Evolutionary conservation across 2,797 vertebrate genomes (phyloP).

Genomic region (Gymnocypris eckloni): DNA sequence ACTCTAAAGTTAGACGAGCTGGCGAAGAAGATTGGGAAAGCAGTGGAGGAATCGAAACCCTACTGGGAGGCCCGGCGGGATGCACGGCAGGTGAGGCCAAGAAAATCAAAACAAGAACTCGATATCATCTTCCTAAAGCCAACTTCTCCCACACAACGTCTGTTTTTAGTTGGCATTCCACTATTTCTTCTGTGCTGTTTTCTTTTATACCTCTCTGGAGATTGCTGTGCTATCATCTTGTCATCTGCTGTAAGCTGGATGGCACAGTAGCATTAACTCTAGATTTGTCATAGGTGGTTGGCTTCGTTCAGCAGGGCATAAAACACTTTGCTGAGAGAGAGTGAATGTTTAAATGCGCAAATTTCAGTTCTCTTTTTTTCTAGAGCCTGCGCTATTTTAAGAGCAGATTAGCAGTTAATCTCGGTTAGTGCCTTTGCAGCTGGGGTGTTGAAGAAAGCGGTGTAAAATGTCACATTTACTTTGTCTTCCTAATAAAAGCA

Average conservation of each 20-base stretch:
- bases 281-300: constrained; percentile 25
- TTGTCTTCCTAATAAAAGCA: not conserved
- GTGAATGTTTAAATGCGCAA: not conserved
- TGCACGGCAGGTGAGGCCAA: constrained; percentile 87
- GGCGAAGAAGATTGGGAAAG: constrained; percentile 94
- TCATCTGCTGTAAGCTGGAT: constrained; percentile 3
- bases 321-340: not conserved
- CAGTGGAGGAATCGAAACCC: constrained; percentile 95
- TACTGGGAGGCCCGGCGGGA: constrained; percentile 96
- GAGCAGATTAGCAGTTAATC: not conserved
- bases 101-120: constrained; percentile 23
- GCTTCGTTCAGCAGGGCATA: not conserved
- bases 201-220: constrained; percentile 4
- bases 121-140: not conserved
- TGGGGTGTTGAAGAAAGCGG: not conserved
- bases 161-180: not conserved
- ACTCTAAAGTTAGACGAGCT: constrained; percentile 93
- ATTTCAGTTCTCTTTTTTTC: constrained; percentile 11
- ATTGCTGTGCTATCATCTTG: constrained; percentile 9
- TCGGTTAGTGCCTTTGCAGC: not conserved
- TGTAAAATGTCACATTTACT: not conserved
- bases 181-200: not conserved
- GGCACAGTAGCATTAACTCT: constrained; percentile 4
- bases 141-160: constrained; percentile 10
- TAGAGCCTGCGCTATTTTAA: constrained; percentile 3